Evolutionary conservation across 2,113 vertebrate genomes (phyloP), one percentile per base, ranked within the genome.

Genomic region (Callorhinus ursinus): DNA sequence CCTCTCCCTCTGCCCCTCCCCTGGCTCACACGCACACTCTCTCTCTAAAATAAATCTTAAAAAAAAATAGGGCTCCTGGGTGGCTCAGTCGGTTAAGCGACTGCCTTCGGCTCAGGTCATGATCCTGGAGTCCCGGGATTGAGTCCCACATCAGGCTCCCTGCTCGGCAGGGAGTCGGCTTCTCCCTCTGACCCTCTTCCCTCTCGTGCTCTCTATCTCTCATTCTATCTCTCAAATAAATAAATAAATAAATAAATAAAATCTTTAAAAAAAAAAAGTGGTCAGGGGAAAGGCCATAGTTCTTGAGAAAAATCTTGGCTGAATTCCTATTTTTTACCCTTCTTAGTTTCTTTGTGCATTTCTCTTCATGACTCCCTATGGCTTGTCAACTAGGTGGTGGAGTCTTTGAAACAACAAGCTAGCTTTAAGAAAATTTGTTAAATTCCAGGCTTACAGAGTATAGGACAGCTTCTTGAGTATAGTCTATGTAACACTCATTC

Each of bases 241-340:
- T 36, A 36, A 36, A 36, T 36, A 36, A 36, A 36, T 36, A 36
- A 36, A 36, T 36, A 36, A 36, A 36, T 36, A 36, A 69, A n/a
- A 28, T 69, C 67, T 36, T 65, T 28, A 63, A 28, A 65, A 14
- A 31, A 14, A 33, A 31, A 14, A n/a, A 18, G 33, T n/a, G 67
- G 18, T 10, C 63, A 33, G 46, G 28, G 67, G 71, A 82, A 97
- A 86, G 76, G 53, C 4, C 67, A 94, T 67, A 82, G 91, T 59
- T 93, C 77, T 91, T 92, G 14, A 97, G 94, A 94, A 96, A 87
- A 65, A 69, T 93, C 76, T 84, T 94, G 72, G 26, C 90, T 49
- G 39, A 59, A 39, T 82, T 90, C 55, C 36, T 28, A 21, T 57
- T 88, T 65, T 24, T 63, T 28, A 53, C 71, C 55, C 76, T 53